Conservation (phyloP, 2,797 vertebrate genomes). For the Morelia viridis region DNA sequence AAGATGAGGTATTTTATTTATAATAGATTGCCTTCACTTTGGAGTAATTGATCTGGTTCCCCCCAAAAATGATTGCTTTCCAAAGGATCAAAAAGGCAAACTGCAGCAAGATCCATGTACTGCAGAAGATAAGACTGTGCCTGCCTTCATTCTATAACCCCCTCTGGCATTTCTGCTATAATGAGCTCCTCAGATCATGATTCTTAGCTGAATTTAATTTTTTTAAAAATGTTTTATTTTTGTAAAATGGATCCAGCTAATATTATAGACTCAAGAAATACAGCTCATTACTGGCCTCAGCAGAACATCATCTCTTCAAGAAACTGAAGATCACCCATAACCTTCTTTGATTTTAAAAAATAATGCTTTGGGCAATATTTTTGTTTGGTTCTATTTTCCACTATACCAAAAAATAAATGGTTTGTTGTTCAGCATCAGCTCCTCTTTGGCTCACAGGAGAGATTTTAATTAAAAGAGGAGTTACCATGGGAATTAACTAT, state of each 20-base stretch:
- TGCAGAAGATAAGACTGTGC: constrained; percentile 58
- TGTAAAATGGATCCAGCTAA: constrained; percentile 38
- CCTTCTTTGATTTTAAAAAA: constrained; percentile 50
- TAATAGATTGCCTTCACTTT: constrained; percentile 51
- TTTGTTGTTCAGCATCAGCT: constrained; percentile 28
- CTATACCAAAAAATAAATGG: background rate
- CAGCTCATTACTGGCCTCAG: constrained; percentile 50
- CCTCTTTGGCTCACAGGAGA: constrained; percentile 29
- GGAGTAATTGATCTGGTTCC: constrained; percentile 61
- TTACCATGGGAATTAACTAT: constrained; percentile 33
- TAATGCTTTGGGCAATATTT: constrained; percentile 12
- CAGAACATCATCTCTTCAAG: constrained; percentile 35
- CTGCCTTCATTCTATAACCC: constrained; percentile 67
- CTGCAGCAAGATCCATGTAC: constrained; percentile 49
- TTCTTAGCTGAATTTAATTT: constrained; percentile 48
- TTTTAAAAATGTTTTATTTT: constrained; percentile 31
- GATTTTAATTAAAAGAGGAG: constrained; percentile 45
- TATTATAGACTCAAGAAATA: constrained; percentile 30
- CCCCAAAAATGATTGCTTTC: constrained; percentile 62
- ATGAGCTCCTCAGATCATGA: constrained; percentile 44
- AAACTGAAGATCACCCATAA: constrained; percentile 24
- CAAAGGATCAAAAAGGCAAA: constrained; percentile 64
- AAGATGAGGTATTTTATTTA: constrained; percentile 49
- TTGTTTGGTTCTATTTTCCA: background rate
- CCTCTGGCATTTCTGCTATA: constrained; percentile 63